Evolutionary conservation across 2,113 vertebrate genomes (phyloP), one percentile per base, ranked within the genome.

Genomic region (Onychostruthus taczanowskii): DNA sequence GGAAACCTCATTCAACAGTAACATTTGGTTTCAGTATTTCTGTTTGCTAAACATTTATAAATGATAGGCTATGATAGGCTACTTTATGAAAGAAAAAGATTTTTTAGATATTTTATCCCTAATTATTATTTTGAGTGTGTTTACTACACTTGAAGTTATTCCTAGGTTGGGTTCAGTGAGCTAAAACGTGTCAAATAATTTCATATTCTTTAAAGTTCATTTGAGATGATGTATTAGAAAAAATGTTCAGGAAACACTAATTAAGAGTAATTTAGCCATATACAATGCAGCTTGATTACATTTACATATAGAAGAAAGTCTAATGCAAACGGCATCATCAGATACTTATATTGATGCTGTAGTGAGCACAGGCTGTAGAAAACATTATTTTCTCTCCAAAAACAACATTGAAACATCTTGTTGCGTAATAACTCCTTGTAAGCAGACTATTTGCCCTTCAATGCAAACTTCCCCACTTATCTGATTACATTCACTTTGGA

Each of bases 211-310:
- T 94, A 84, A 91, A 78, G 30, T 87, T 90, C 73, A 44, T 69
- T 93, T 66, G 75, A 80, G 49, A 86, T 91, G 39, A 75, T 91
- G 8, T 75, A 91, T 95, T 89, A 95, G 49, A 80, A 89, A 79
- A 89, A 61, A 41, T 81, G 46, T 79, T 92, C 84, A 92, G 74
- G 58, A 84, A 79, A 27, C 1, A 14, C 21, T 94, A 90, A 95
- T 97, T 96, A 96, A 87, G 50, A 95, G 63, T 87, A 89, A 87
- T 89, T 70, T 50, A 91, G 64, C 47, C 16, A 37, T 96, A 91
- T 95, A 93, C 95, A 96, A 95, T 94, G 79, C 78, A 78, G 56
- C 84, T 87, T 95, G 95, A 97, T 97, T 96, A 52, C 91, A 95
- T 94, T 94, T 87, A 91, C 86, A 93, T 91, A 84, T 41, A 93